These are phyloP conservation scores for Maconellicoccus hirsutus DNA, from an alignment of 1,140 invertebrate genomes.

Conservation along the genomic window DNA sequence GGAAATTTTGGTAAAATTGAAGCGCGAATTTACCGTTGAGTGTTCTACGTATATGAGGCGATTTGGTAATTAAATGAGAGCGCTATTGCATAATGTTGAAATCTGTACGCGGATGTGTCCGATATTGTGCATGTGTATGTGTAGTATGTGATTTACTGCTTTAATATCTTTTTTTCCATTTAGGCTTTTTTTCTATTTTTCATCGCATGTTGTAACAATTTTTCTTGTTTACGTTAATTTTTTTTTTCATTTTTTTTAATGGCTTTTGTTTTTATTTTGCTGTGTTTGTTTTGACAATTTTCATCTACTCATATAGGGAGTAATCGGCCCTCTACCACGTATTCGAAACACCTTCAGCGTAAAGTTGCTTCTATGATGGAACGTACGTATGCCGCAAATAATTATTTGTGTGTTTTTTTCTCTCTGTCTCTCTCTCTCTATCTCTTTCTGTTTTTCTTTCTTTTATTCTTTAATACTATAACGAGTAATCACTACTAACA, in stretches of 20 bases:
- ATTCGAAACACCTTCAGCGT: slow-evolving; percentile 42
- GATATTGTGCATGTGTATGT: too few relatives aligned
- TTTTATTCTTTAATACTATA: background rate
- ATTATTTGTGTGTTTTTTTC: slow-evolving; percentile 17
- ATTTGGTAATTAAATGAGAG: too few relatives aligned
- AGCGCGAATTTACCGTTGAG: background rate
- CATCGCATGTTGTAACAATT: background rate
- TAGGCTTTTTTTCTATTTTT: slow-evolving; percentile 16
- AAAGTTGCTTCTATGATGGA: slow-evolving; percentile 41
- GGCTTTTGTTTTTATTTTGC: slow-evolving; percentile 23
- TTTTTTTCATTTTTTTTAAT: slow-evolving; percentile 24
- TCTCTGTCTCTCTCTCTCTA: background rate
- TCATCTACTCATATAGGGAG: slow-evolving; percentile 16
- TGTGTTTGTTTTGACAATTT: slow-evolving; percentile 11
- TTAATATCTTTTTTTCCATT: background rate
- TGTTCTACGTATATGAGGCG: too few relatives aligned
- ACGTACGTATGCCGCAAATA: slow-evolving; percentile 37
- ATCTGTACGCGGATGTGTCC: too few relatives aligned
- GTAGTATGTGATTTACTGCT: background rate
- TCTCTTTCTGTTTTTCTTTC: background rate
- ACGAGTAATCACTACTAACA: background rate
- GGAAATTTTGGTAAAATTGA: background rate
- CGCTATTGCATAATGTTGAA: too few relatives aligned
- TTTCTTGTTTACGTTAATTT: slow-evolving; percentile 19
- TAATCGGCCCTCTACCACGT: slow-evolving; percentile 36